Conservation (phyloP, 2,888 invertebrate species). For the Entomobrya multifasciata region DNA sequence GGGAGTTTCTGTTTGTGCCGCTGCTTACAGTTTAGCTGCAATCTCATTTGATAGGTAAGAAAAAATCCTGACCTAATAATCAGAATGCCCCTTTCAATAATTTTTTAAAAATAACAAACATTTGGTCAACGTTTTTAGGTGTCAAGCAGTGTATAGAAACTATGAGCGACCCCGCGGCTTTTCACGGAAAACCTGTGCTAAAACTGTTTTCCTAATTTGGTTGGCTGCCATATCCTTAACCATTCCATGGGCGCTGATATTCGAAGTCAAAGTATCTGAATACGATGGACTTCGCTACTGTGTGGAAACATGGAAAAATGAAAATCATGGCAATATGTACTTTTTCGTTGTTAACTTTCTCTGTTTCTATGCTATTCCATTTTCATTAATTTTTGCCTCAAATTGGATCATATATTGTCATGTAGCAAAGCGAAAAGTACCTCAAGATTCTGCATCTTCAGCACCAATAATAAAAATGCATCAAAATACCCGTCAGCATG, state of each 20-base stretch:
- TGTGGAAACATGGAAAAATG: slow-evolving; percentile 92
- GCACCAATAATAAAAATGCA: slow-evolving; percentile 84
- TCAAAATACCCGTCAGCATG: slow-evolving; percentile 96
- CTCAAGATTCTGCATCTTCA: slow-evolving; percentile 83
- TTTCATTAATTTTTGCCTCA: slow-evolving; percentile 93
- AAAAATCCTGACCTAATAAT: no score
- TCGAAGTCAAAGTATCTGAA: slow-evolving; percentile 76
- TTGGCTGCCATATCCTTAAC: slow-evolving; percentile 80
- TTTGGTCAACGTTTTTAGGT: no score
- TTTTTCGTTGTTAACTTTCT: slow-evolving; percentile 93
- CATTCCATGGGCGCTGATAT: slow-evolving; percentile 81
- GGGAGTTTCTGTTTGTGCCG: no score
- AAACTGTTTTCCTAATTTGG: slow-evolving; percentile 81
- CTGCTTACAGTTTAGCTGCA: no score
- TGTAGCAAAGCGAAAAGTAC: slow-evolving; percentile 92
- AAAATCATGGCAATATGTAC: slow-evolving; percentile 90
- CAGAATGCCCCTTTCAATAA: no score
- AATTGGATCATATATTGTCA: slow-evolving; percentile 95
- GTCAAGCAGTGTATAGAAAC: no score
- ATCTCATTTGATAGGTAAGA: no score
- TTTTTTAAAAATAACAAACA: no score
- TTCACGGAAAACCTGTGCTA: no score
- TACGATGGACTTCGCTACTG: slow-evolving; percentile 84
- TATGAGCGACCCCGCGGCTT: no score
- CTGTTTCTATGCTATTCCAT: slow-evolving; percentile 94